Percentiles rank a stretch among this genome's conserved stretches.
Evolutionary conservation across 2,113 vertebrate genomes (phyloP).

Genomic region (Cynopterus brachyotis): DNA sequence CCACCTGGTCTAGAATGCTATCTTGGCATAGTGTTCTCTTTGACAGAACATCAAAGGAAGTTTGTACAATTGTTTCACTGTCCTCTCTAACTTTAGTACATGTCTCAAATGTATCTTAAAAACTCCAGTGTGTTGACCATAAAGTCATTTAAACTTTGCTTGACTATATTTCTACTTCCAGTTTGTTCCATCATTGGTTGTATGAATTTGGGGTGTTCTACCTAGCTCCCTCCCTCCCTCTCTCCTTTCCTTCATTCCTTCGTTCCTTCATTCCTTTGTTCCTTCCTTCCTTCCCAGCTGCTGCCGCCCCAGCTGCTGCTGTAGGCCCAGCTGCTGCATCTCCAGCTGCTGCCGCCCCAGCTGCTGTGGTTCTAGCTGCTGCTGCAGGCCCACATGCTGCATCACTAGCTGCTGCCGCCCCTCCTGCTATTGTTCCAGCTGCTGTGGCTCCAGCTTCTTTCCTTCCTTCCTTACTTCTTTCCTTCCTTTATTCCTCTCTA

Average conservation of each 20-base stretch:
- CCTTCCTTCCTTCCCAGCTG: not conserved
- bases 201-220: not conserved
- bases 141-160: not conserved
- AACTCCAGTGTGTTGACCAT: not conserved
- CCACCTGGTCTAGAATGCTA: not conserved
- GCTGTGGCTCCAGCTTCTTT: not conserved
- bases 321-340: not conserved
- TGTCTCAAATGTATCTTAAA: not conserved
- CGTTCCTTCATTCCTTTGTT: not conserved
- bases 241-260: too few species aligned
- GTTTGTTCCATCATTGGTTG: not conserved
- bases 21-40: not conserved
- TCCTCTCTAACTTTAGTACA: not conserved
- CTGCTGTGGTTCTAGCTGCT: not conserved
- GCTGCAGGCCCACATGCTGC: not conserved
- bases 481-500: not conserved
- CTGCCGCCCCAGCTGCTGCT: not conserved
- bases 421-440: not conserved
- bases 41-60: not conserved
- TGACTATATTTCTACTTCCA: not conserved
- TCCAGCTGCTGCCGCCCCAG: not conserved
- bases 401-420: not conserved
- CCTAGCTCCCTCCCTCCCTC: not conserved
- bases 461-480: too few species aligned
- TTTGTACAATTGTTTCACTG: not conserved